Base-by-base conservation (phyloP, 2,113 vertebrate genomes). In the Megaceryle torquata region DNA sequence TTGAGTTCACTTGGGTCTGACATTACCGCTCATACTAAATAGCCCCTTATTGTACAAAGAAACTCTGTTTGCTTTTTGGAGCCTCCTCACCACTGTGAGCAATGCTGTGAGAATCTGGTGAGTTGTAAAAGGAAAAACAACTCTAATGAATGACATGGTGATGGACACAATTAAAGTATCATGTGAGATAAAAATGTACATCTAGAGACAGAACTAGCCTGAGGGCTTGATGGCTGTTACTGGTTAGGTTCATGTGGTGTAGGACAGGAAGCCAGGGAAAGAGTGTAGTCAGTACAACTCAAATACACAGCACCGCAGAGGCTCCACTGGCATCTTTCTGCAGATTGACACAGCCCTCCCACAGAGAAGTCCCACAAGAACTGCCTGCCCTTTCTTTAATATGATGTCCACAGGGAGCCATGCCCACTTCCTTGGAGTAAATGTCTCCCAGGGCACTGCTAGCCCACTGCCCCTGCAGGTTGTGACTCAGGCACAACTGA, bases 101-200 rank as follows among this genome's bases (percentile, higher is more conserved):
- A 95, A 95, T 82, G 48, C 79, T 95, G 64, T 88, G 90, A 96
- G 79, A 94, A 89, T 93, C 69, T 95, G 69, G 68, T 77, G n/a
- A 92, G 64, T 8, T 53, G 43, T 48, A 79, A 87, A 46, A 82
- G 41, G 24, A 88, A 89, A 90, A 95, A 68, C 61, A 89, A 20
- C 54, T 78, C 79, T 69, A 71, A 87, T 44, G 71, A 86, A 93
- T 88, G 82, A 26, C 82, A 81, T 33, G 61, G 60, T 57, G 57
- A 86, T 44, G 72, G 90, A 54, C 60, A 71, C 50, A 84, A 80
- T 57, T 85, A 57, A 72, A 93, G 85, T 50, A 89, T 76, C 72
- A 28, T 82, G 83, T 53, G 72, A 90, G 65, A 68, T 53, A 48
- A 80, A 89, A 92, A 65, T 7, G 57, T 72, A 72, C 60, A 59